A percentile compares a stretch with the other conserved stretches of the same genome.
Evolutionary conservation across 1,140 invertebrate species (phyloP).

Genomic region (Euura lappo): DNA sequence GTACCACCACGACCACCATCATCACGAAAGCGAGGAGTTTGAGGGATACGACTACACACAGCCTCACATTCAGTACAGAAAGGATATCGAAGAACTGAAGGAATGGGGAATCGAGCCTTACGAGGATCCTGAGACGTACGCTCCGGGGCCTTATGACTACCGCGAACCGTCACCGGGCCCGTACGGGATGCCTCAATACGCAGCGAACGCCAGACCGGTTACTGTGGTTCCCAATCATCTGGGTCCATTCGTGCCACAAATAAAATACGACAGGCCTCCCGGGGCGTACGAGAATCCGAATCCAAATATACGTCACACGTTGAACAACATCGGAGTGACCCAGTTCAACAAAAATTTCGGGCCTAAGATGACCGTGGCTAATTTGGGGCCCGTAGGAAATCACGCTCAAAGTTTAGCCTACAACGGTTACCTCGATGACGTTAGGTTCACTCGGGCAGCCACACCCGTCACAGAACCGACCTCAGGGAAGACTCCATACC

Average conservation of each 20-base stretch:
- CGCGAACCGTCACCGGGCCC: constrained; percentile 28
- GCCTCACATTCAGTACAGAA: constrained; percentile 54
- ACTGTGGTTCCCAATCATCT: constrained; percentile 5
- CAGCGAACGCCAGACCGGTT: constrained; percentile 26
- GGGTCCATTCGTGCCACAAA: not conserved
- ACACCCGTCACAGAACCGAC: constrained; percentile 8
- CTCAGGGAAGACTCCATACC: constrained; percentile 26
- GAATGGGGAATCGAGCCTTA: constrained; percentile 57
- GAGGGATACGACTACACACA: constrained; percentile 50
- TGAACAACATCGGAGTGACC: not conserved
- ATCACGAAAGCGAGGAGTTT: constrained; percentile 42
- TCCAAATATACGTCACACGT: not conserved
- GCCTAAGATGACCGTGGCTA: not conserved
- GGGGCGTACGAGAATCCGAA: constrained; percentile 35
- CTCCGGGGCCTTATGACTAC: not conserved
- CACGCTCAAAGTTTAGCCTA: constrained; percentile 50
- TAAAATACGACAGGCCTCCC: constrained; percentile 9
- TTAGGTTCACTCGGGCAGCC: constrained; percentile 31
- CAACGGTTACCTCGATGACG: constrained; percentile 41
- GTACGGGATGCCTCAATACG: constrained; percentile 34
- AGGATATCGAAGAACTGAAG: constrained; percentile 55
- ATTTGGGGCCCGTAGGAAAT: constrained; percentile 19
- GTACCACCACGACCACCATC: constrained; percentile 33
- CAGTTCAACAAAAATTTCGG: not conserved
- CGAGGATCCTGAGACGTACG: constrained; percentile 36